Percentiles rank a stretch among this genome's conserved stretches.
These are phyloP conservation scores for Misgurnus mizolepis DNA, from an alignment of 2,113 vertebrate genomes.

Conservation along the genomic window DNA sequence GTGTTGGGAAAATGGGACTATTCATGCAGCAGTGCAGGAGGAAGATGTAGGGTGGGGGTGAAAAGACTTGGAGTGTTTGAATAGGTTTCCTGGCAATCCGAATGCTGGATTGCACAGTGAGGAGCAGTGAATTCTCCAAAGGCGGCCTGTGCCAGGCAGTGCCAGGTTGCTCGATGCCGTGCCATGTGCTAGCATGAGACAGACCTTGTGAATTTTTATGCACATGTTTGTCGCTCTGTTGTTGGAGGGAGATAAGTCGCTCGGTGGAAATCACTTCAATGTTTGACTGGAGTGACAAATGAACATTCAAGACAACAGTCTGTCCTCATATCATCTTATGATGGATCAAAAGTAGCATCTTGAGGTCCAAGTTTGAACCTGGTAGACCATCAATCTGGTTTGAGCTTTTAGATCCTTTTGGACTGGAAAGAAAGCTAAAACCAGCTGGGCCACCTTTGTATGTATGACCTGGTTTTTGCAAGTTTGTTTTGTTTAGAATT, in stretches of 20 bases:
- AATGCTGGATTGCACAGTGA: conserved; percentile 30
- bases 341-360: no score
- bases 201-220: conserved; percentile 30
- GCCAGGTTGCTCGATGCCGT: neutral
- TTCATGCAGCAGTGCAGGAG: neutral
- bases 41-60: conserved; percentile 19
- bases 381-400: no score
- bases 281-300: conserved; percentile 36
- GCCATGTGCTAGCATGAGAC: conserved; percentile 15
- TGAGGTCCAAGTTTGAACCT: no score
- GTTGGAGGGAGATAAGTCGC: conserved; percentile 15
- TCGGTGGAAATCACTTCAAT: conserved; percentile 2
- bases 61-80: conserved; percentile 38
- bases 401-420: no score
- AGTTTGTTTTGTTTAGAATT: neutral
- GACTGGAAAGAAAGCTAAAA: no score
- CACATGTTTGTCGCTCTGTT: conserved; percentile 19
- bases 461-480: no score
- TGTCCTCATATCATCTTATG: conserved; percentile 2
- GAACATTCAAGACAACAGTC: conserved; percentile 22
- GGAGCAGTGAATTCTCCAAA: conserved; percentile 29
- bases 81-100: conserved; percentile 32
- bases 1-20: conserved; percentile 21
- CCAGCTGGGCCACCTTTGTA: no score
- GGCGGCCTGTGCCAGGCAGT: conserved; percentile 12